Conservation (phyloP, 2,113 vertebrate species). For the Smithornis capensis region DNA sequence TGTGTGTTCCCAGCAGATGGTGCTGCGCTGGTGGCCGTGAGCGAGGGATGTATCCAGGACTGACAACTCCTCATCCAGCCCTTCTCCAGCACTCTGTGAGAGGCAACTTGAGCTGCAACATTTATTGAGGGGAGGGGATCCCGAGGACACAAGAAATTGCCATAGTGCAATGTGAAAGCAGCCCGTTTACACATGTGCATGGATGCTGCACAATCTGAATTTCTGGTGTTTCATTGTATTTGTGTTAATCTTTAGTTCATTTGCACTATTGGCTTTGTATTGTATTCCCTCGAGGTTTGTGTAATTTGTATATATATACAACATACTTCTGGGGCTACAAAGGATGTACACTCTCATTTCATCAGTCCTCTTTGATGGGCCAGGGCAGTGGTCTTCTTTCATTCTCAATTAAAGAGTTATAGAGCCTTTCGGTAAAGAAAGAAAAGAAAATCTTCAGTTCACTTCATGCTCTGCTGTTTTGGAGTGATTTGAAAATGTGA, state of each 20-base stretch:
- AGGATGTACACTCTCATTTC: neutral
- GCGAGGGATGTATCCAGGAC: neutral
- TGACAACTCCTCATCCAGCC: neutral
- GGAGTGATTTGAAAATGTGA: neutral
- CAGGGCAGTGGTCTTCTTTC: neutral
- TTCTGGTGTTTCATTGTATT: neutral
- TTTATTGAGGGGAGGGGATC: neutral
- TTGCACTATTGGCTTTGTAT: neutral
- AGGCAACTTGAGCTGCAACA: neutral
- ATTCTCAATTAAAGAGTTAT: neutral
- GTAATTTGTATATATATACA: neutral
- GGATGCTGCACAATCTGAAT: neutral
- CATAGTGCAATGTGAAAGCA: neutral
- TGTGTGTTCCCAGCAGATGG: slow-evolving; percentile 64
- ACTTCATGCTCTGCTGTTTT: neutral
- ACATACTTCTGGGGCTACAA: neutral
- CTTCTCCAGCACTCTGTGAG: neutral
- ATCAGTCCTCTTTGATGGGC: neutral
- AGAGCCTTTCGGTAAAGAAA: neutral
- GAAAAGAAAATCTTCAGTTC: neutral
- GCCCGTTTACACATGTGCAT: neutral
- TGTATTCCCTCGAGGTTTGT: neutral
- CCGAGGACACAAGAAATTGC: neutral
- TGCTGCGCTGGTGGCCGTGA: slow-evolving; percentile 42
- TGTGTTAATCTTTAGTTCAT: neutral